A percentile compares a stretch with the other conserved stretches of the same genome.
These are phyloP conservation scores for Pteromalus puparum DNA, from an alignment of 1,140 invertebrate species.

Conservation along the genomic window DNA sequence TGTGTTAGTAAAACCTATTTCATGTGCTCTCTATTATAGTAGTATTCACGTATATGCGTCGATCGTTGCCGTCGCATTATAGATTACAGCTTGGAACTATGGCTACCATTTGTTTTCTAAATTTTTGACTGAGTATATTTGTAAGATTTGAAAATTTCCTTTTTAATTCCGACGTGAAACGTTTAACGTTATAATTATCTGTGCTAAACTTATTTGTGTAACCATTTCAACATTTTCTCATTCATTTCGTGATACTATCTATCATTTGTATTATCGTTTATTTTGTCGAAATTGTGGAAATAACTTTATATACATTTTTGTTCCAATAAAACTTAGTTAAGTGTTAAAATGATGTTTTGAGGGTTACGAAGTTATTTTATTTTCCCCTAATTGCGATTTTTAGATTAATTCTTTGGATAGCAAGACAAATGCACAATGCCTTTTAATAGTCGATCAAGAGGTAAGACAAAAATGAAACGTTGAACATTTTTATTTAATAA, in stretches of 20 bases:
- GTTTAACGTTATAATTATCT: constrained; percentile 12
- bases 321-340: constrained; percentile 49
- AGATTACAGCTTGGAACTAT: not conserved
- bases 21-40: constrained; percentile 6
- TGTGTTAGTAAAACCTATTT: not conserved
- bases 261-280: constrained; percentile 8
- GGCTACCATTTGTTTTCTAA: not conserved
- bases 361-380: not conserved
- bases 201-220: constrained; percentile 6
- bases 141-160: not conserved
- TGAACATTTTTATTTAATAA: too few species aligned
- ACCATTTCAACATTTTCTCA: constrained; percentile 17
- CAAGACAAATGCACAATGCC: not conserved
- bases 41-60: not conserved
- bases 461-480: not conserved
- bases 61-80: not conserved
- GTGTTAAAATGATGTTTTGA: constrained; percentile 37
- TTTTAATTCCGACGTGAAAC: not conserved
- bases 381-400: not conserved
- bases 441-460: not conserved
- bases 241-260: constrained; percentile 32
- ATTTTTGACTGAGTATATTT: not conserved
- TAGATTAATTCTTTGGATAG: not conserved
- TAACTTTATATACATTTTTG: constrained; percentile 42
- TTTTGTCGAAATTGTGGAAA: constrained; percentile 38